Conservation (phyloP, 2,113 vertebrate genomes). For the Poeciliopsis occidentalis region DNA sequence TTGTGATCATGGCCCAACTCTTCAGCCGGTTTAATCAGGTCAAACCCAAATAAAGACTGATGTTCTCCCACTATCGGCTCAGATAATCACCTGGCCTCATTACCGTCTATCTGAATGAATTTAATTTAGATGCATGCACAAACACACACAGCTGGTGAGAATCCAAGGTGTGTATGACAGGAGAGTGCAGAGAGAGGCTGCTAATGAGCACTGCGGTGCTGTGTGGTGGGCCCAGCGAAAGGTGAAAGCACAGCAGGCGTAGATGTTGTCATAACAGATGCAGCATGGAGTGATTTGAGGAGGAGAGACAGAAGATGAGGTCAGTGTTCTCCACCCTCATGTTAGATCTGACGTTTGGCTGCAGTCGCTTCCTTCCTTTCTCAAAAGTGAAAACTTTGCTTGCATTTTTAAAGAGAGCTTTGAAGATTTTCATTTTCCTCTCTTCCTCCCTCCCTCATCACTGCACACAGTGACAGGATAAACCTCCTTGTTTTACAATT, state of each 20-base stretch:
- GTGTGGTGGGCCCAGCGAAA: slow-evolving; percentile 15
- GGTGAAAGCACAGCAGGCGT: slow-evolving; percentile 43
- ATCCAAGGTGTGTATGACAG: slow-evolving; percentile 21
- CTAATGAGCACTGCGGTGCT: slow-evolving; percentile 44
- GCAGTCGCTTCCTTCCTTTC: background rate
- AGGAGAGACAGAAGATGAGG: background rate
- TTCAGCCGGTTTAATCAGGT: background rate
- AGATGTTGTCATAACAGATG: background rate
- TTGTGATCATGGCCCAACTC: slow-evolving; percentile 3
- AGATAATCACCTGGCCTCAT: slow-evolving; percentile 44
- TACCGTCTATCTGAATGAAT: slow-evolving; percentile 12
- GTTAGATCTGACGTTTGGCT: background rate
- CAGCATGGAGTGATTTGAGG: background rate
- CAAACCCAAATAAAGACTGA: slow-evolving; percentile 30
- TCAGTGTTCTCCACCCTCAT: background rate
- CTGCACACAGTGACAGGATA: background rate
- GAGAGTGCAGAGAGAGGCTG: slow-evolving; percentile 27
- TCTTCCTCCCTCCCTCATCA: background rate
- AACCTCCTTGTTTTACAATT: background rate
- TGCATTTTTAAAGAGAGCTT: no score
- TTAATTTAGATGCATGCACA: background rate
- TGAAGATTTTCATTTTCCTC: background rate
- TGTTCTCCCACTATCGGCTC: slow-evolving; percentile 14
- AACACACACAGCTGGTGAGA: slow-evolving; percentile 2
- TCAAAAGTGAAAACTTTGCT: no score